Evolutionary conservation across 2,797 vertebrate genomes (phyloP).

Genomic region (Coccyzus lansbergi): DNA sequence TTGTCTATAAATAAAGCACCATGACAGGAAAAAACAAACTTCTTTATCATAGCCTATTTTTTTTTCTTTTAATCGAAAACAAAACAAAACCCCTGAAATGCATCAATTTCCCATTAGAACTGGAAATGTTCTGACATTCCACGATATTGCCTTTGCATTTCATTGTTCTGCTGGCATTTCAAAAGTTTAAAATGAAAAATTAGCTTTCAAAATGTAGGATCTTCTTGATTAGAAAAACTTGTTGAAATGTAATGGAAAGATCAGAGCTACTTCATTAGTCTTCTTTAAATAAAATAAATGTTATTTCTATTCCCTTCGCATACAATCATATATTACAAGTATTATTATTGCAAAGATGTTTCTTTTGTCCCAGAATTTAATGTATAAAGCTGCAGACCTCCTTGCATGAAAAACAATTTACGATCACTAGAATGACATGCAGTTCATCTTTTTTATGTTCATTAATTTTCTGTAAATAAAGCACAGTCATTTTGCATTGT

Average conservation of each 20-base stretch:
- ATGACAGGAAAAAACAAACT: not conserved
- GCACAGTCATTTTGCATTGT: constrained; percentile 30
- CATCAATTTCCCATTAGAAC: not conserved
- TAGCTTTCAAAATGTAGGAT: constrained; percentile 24
- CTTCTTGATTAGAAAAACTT: constrained; percentile 46
- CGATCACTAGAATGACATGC: not conserved
- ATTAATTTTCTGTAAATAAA: constrained; percentile 58
- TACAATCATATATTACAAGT: constrained; percentile 48
- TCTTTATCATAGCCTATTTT: not conserved
- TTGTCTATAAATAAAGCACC: not conserved
- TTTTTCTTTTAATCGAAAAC: not conserved
- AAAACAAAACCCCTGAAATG: not conserved
- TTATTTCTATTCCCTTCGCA: constrained; percentile 63
- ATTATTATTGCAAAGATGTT: constrained; percentile 52
- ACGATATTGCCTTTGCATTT: not conserved
- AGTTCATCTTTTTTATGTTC: constrained; percentile 55
- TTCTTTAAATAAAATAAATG: constrained; percentile 71
- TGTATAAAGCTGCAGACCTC: constrained; percentile 40
- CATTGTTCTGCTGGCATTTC: constrained; percentile 14
- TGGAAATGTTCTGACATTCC: not conserved
- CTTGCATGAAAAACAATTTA: constrained; percentile 60
- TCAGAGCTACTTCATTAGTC: constrained; percentile 66
- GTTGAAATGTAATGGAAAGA: constrained; percentile 57
- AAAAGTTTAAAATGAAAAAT: constrained; percentile 37
- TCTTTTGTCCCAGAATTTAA: constrained; percentile 53